Conservation (phyloP, 2,797 vertebrate genomes). For the Vultur gryphus region DNA sequence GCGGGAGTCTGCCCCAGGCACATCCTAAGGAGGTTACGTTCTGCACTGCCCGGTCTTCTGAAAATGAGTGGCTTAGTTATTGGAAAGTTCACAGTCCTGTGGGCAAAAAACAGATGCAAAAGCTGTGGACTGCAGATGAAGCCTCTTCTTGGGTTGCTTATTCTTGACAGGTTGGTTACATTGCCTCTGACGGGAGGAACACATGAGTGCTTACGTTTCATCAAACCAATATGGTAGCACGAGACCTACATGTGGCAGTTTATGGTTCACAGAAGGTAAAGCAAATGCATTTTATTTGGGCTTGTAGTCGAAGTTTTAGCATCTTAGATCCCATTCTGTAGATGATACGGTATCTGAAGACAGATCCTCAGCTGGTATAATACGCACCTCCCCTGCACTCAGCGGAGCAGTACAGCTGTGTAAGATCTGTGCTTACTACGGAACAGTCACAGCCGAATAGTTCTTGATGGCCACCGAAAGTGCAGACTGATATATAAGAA, state of each 20-base stretch:
- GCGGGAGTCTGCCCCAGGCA: neutral
- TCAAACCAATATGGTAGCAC: fast-evolving
- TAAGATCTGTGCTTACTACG: neutral
- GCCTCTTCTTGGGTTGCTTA: neutral
- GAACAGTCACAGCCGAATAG: neutral
- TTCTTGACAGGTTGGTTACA: neutral
- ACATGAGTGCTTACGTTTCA: fast-evolving
- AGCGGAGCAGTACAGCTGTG: neutral
- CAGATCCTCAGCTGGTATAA: neutral
- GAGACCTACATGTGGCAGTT: neutral
- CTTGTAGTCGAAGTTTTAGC: neutral
- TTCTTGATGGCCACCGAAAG: neutral
- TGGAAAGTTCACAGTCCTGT: neutral
- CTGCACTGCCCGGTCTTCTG: neutral
- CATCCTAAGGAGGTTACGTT: neutral
- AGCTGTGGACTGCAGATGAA: neutral
- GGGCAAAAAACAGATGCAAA: neutral
- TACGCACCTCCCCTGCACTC: neutral
- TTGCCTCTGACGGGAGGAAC: neutral
- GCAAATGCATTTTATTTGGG: neutral
- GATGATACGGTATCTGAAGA: neutral
- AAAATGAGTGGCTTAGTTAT: neutral
- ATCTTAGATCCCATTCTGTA: neutral
- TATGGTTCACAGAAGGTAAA: neutral
- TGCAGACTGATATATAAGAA: neutral